These are phyloP conservation scores for Saimiri boliviensis DNA, from an alignment of 2,113 vertebrate species.

Conservation along the genomic window DNA sequence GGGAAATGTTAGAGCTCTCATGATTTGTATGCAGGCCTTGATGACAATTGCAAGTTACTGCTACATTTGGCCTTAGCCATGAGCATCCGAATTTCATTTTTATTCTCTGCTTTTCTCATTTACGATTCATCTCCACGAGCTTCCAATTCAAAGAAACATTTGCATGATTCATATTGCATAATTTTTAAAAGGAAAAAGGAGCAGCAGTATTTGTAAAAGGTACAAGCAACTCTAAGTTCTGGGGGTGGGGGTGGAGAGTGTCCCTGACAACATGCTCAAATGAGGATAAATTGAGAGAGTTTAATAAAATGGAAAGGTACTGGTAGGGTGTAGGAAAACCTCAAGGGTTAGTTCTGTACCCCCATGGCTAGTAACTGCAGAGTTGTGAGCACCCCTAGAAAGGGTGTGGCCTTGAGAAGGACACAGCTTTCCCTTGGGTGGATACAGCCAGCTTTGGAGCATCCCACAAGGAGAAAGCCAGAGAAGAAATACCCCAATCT, in stretches of 20 bases:
- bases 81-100: constrained; percentile 32
- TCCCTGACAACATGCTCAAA: not conserved
- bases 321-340: not conserved
- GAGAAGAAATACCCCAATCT: not conserved
- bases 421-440: not conserved
- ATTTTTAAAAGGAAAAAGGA: constrained; percentile 57
- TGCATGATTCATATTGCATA: constrained; percentile 38
- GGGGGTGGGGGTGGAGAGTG: not conserved
- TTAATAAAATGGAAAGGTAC: not conserved
- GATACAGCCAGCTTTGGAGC: not conserved
- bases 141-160: constrained; percentile 54
- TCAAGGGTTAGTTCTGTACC: not conserved
- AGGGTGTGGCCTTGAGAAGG: not conserved
- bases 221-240: not conserved
- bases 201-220: constrained; percentile 23
- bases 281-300: not conserved
- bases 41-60: not conserved
- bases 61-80: constrained; percentile 45
- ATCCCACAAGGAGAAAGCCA: not conserved
- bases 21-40: constrained; percentile 47
- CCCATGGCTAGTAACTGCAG: not conserved
- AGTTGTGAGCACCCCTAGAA: not conserved
- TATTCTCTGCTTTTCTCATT: constrained; percentile 46
- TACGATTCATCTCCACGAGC: constrained; percentile 4
- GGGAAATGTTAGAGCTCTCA: not conserved